These are phyloP conservation scores for Centropus bengalensis DNA, from an alignment of 2,113 vertebrate genomes.

Conservation along the genomic window DNA sequence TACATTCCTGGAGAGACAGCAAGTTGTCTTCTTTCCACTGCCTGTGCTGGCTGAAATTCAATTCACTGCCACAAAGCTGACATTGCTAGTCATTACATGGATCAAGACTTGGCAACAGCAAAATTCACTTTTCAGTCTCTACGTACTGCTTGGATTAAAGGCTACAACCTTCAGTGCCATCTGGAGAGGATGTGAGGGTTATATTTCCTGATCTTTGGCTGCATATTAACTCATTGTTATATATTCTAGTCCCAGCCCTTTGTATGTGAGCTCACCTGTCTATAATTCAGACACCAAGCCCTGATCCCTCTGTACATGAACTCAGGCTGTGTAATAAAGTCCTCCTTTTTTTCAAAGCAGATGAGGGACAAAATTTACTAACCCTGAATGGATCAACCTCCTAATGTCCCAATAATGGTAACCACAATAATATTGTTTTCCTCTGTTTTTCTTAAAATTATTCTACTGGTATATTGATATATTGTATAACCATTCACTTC, in stretches of 20 bases:
- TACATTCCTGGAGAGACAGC: neutral
- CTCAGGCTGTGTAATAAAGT: neutral
- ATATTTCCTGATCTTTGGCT: neutral
- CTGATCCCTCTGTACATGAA: neutral
- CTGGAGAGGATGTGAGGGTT: neutral
- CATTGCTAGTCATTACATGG: neutral
- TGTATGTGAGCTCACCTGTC: neutral
- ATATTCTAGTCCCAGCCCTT: neutral
- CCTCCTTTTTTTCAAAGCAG: neutral
- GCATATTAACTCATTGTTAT: neutral
- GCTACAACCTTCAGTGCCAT: neutral
- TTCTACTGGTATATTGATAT: neutral
- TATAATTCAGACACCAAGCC: neutral
- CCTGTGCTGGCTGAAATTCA: neutral
- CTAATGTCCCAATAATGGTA: neutral
- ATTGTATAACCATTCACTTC: neutral
- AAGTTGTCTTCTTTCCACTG: neutral
- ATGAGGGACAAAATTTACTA: neutral
- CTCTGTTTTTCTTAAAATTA: neutral
- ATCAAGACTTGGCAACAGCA: neutral
- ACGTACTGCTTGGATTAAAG: neutral
- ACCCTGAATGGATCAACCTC: neutral
- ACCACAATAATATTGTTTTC: neutral
- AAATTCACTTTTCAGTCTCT: neutral
- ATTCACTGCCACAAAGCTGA: neutral